Percentiles rank a stretch among this genome's conserved stretches.
Evolutionary conservation across 2,113 vertebrate species (phyloP).

Genomic region (Amia ocellicauda): DNA sequence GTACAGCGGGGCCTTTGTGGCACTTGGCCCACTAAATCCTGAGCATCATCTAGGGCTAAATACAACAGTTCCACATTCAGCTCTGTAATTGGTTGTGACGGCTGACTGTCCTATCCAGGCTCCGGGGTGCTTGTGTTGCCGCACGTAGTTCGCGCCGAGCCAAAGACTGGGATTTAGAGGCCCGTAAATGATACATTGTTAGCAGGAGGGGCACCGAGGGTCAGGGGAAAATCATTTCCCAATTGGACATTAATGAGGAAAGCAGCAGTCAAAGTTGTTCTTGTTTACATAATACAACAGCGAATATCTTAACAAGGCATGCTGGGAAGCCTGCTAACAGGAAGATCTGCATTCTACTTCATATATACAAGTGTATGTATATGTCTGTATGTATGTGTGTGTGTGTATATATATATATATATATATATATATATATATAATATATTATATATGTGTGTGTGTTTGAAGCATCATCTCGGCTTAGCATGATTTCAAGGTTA

Average conservation of each 20-base stretch:
- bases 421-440: too few species aligned
- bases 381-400: too few species aligned
- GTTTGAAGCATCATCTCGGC: too few species aligned
- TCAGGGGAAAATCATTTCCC: constrained; percentile 48
- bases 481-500: too few species aligned
- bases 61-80: constrained; percentile 53
- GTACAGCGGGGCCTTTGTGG: constrained; percentile 27
- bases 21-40: constrained; percentile 39
- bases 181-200: constrained; percentile 54
- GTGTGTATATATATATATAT: too few species aligned
- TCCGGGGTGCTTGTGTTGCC: constrained; percentile 34
- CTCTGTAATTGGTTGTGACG: constrained; percentile 66
- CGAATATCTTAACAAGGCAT: constrained; percentile 27
- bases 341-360: background rate
- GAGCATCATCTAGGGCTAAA: constrained; percentile 23
- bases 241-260: constrained; percentile 64
- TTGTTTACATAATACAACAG: constrained; percentile 30
- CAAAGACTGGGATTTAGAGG: constrained; percentile 47
- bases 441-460: too few species aligned
- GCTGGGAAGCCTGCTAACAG: background rate
- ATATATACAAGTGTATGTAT: too few species aligned
- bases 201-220: constrained; percentile 48
- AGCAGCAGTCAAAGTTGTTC: constrained; percentile 30
- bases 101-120: constrained; percentile 52
- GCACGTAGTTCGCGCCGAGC: constrained; percentile 52